These are phyloP conservation scores for Setophaga petechia DNA, from an alignment of 2,113 vertebrate genomes.

Conservation along the genomic window DNA sequence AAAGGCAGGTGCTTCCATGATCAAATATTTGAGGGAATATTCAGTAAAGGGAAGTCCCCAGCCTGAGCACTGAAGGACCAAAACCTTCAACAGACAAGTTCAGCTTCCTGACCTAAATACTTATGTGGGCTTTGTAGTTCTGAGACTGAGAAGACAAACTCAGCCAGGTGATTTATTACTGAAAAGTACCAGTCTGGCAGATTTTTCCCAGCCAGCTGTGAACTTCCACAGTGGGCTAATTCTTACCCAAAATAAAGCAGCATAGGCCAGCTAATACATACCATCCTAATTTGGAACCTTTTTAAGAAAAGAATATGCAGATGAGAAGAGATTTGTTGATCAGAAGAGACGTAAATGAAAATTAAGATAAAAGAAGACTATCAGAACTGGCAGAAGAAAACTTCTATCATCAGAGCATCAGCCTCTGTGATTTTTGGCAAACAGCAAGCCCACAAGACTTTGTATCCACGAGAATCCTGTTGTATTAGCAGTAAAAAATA, in stretches of 20 bases:
- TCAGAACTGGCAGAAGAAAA: background rate
- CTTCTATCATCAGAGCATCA: background rate
- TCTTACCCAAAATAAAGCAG: background rate
- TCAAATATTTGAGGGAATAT: background rate
- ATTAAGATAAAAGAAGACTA: background rate
- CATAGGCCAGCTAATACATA: background rate
- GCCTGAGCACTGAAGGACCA: background rate
- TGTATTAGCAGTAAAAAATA: background rate
- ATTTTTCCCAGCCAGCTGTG: background rate
- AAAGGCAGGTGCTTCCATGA: background rate
- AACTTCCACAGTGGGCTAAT: background rate
- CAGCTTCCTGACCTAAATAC: background rate
- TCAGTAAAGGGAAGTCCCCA: background rate
- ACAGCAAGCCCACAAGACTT: background rate
- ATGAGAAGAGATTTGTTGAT: background rate
- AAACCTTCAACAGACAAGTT: background rate
- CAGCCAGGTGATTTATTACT: background rate
- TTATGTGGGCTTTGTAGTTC: background rate
- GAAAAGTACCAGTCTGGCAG: background rate
- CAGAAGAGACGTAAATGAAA: background rate
- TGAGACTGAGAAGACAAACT: background rate
- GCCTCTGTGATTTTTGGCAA: background rate
- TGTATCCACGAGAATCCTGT: background rate
- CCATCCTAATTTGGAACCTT: background rate
- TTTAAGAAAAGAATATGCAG: background rate